Evolutionary conservation across 2,888 invertebrate genomes (phyloP), one percentile per base, ranked within the genome.

Genomic region (Chalcis sispes): DNA sequence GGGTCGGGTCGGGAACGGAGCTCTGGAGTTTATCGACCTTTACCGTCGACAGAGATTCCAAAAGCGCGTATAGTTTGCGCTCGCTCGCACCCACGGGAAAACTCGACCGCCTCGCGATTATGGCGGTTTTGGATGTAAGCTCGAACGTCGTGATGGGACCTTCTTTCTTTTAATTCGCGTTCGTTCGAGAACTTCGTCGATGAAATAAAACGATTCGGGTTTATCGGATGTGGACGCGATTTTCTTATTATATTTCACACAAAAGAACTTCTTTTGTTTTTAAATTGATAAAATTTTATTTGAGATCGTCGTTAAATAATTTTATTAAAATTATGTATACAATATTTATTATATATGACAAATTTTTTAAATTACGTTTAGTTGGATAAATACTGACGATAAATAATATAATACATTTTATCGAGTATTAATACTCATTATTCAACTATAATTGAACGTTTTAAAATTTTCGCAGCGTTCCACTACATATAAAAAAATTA

Each of bases 11-110:
- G 20, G 65, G 48, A 75, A 25, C 32, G 36, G n/a, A 59, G 36
- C 50, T 56, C 29, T 40, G 40, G 66, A 36, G 75, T 76, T 76
- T 76, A 54, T 76, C 72, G 75, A 72, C 74, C 0, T 7, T 20
- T n/a, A n/a, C 15, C 4, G 18, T 36, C 50, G 54, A 40, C 58
- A 18, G 8, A 23, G 52, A 71, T 18, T 52, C 40, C 29, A 36
- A 62, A 65, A 72, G 65, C 52, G 62, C 58, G 40, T 36, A 18
- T 20, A 67, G 40, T 25, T 70, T 62, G 29, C 50, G 20, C 54
- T 27, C 40, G 42, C 59, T 29, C 50, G 20, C 54, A 25, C 40
- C 29, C 59, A 46, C 64, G 61, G 54, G 58, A 61, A 66, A 70
- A 32, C 66, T 18, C 2, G 42, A 15, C 50, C 69, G 25, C 32